Base-by-base conservation (phyloP, 1,140 invertebrate species). In the Micrasema longulum region DNA sequence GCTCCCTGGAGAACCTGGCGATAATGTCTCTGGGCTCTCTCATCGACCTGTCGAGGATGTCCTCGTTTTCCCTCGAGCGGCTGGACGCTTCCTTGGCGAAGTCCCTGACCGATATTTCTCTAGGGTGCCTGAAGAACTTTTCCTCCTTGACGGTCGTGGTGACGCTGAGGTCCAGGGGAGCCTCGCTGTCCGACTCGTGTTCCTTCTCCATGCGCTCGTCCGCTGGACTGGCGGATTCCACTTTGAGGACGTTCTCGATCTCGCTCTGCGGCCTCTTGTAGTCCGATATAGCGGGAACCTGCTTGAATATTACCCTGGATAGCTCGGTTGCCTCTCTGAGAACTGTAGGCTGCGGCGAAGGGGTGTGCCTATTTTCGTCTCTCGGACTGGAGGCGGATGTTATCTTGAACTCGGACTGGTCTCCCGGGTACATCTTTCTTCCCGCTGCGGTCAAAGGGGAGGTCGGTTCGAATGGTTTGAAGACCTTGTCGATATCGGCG, bases 131-230 rank as follows among this genome's bases (percentile, higher is more conserved):
- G 72, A 76, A 76, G 50, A 72, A 69, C 36, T 71, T 74, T 12
- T 72, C 72, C 47, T 74, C 75, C 38, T 69, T 71, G n/a, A n/a
- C n/a, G 14, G 81, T 79, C 18, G 81, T 77, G 66, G 79, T 82
- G 50, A 90, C 83, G 18, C 87, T 87, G 77, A 90, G 82, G 80
- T 91, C 89, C 75, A 90, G 77, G 1, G 89, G 89, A 20, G 80
- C 77, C 52, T 85, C 87, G 31, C 87, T 85, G 57, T 83, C 80
- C 26, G 83, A 80, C 35, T 79, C 80, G 41, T 85, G 83, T 1
- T 69, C 67, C 31, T 47, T 62, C 2, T 69, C 67, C 20, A 48
- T 47, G 14, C 10, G 22, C 11, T 62, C 53, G 22, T 35, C 22
- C 23, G 22, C 50, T 0, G 50, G 36, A 20, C 48, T 55, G n/a